phyloP scores from a whole-genome alignment of 92 coral and sea anemone genomes.

The Plumapathes pennacea region DNA sequence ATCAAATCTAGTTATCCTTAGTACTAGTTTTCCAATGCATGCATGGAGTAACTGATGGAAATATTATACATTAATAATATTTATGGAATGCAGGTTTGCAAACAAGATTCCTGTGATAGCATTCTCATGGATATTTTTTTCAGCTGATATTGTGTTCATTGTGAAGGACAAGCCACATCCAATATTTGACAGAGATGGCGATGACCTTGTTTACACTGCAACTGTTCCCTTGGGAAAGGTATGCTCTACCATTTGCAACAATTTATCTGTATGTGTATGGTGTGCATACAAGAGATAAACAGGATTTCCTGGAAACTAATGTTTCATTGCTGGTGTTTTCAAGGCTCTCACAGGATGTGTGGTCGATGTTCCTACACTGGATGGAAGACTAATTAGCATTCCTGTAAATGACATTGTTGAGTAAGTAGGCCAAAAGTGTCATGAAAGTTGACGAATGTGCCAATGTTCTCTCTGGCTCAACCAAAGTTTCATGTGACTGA shows the following conservation, averaged over 20 bases:
- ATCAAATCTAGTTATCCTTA: too few relatives aligned
- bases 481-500: too few relatives aligned
- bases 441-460: neutral
- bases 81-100: too few relatives aligned
- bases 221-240: slow-evolving; percentile 99
- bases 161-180: slow-evolving; percentile 98
- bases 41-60: too few relatives aligned
- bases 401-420: slow-evolving; percentile 97
- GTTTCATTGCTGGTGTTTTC: neutral
- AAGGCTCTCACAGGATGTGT: slow-evolving; percentile 96
- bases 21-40: too few relatives aligned
- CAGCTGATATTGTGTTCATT: slow-evolving; percentile 96
- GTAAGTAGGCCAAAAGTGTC: slow-evolving; percentile 49
- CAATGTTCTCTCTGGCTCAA: neutral
- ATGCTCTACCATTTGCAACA: neutral
- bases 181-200: slow-evolving; percentile 91
- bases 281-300: too few relatives aligned
- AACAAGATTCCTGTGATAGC: neutral
- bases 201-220: slow-evolving; percentile 89
- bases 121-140: neutral
- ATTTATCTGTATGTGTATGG: neutral
- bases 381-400: slow-evolving; percentile 93
- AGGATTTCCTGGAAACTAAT: neutral
- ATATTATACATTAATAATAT: too few relatives aligned
- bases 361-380: slow-evolving; percentile 97